phyloP scores from a whole-genome alignment of 53 echinoderm and acorn worm genomes.

The Astropecten irregularis region DNA sequence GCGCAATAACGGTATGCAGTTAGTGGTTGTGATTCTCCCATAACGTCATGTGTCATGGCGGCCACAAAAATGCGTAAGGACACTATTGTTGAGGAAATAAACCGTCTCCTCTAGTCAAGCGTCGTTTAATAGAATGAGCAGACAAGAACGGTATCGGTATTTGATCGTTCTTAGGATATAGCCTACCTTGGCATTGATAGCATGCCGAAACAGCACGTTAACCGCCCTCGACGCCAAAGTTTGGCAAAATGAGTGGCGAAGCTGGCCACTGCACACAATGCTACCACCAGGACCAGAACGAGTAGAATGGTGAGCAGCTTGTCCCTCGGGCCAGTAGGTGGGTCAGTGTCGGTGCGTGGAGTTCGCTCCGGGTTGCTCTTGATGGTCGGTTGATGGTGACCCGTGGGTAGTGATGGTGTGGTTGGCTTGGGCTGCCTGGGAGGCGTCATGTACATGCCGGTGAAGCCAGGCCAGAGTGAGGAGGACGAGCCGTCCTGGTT shows the following conservation, averaged over 20 bases:
- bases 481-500: constrained; percentile 21
- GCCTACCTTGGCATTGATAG: constrained; percentile 6
- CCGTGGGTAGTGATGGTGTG: background rate
- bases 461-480: background rate
- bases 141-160: too few relatives aligned
- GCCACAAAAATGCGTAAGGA: too few relatives aligned
- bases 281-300: background rate
- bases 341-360: background rate
- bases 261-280: constrained; percentile 27
- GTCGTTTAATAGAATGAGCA: too few relatives aligned
- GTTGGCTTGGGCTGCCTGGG: background rate
- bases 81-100: too few relatives aligned
- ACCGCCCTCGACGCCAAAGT: background rate
- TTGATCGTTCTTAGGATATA: too few relatives aligned
- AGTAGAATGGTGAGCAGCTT: constrained; percentile 18
- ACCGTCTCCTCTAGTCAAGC: too few relatives aligned
- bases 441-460: background rate
- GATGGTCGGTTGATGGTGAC: background rate
- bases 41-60: too few relatives aligned
- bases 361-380: background rate
- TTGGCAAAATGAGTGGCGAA: constrained; percentile 5
- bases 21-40: too few relatives aligned
- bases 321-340: background rate
- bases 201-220: background rate
- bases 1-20: too few relatives aligned